Percentiles rank a stretch among this genome's conserved stretches.
phyloP scores from a whole-genome alignment of 2,888 invertebrate genomes.

The Schrankia costaestrigalis region DNA sequence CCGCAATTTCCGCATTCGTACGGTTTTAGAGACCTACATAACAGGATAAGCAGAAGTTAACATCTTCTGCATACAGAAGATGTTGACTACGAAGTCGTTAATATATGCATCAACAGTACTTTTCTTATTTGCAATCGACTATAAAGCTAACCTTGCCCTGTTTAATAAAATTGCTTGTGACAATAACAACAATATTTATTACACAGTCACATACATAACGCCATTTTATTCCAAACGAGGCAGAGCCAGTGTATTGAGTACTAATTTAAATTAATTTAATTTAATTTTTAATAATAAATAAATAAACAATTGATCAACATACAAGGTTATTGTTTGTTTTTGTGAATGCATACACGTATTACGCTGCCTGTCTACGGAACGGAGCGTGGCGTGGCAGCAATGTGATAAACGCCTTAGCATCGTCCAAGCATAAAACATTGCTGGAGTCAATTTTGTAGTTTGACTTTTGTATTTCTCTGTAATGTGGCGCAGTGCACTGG shows the following conservation, averaged over 20 bases:
- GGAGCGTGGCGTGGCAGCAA: too few species aligned
- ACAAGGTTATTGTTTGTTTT: neutral
- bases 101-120: neutral
- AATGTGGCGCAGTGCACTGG: slow-evolving; percentile 4
- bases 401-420: neutral
- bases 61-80: neutral
- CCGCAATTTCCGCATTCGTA: slow-evolving; percentile 45
- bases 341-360: neutral
- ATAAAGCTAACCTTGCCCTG: too few species aligned
- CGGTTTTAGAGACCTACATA: slow-evolving; percentile 35
- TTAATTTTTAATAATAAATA: too few species aligned
- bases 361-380: too few species aligned
- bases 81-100: neutral
- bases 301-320: neutral
- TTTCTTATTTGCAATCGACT: too few species aligned
- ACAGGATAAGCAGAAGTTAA: neutral
- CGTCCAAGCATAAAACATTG: neutral
- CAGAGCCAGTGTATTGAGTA: too few species aligned
- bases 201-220: too few species aligned
- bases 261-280: too few species aligned
- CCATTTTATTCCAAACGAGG: too few species aligned
- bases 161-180: too few species aligned
- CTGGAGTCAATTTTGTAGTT: neutral
- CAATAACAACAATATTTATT: too few species aligned
- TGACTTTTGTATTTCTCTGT: neutral